phyloP scores from a whole-genome alignment of 2,113 vertebrate species.

The Nyctereutes procyonoides region DNA sequence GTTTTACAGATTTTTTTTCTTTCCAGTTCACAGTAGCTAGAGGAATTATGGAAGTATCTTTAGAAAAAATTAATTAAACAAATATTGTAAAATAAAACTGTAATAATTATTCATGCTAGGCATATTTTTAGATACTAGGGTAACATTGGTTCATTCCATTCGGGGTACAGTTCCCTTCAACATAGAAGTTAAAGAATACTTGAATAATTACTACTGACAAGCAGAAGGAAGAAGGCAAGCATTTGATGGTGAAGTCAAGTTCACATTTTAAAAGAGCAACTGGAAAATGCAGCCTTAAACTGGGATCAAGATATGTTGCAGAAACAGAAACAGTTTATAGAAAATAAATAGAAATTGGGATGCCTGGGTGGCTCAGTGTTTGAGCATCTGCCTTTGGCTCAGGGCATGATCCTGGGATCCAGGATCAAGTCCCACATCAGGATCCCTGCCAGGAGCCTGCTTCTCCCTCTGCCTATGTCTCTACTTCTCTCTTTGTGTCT shows the following conservation, averaged over 20 bases:
- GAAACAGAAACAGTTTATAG: conserved; percentile 22
- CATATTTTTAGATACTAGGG: not conserved
- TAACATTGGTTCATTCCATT: conserved; percentile 30
- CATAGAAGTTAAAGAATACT: not conserved
- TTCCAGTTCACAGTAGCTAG: not conserved
- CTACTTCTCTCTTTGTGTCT: no score
- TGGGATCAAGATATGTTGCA: not conserved
- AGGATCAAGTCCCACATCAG: no score
- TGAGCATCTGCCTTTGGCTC: no score
- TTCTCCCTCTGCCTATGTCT: no score
- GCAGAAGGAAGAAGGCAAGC: not conserved
- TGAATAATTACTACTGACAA: conserved; percentile 43
- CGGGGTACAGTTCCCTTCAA: not conserved
- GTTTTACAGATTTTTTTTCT: not conserved
- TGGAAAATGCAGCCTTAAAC: conserved; percentile 25
- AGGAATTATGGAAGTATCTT: conserved; percentile 16
- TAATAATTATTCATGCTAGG: not conserved
- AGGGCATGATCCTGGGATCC: no score
- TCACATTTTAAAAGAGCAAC: conserved; percentile 31
- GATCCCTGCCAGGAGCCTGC: no score
- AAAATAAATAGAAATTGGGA: not conserved
- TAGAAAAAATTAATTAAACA: conserved; percentile 38
- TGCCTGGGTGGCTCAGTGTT: no score
- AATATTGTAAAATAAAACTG: not conserved
- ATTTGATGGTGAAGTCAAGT: not conserved